Evolutionary conservation across 1,140 invertebrate genomes (phyloP), one percentile per base, ranked within the genome.

Genomic region (Calycopis cecrops): DNA sequence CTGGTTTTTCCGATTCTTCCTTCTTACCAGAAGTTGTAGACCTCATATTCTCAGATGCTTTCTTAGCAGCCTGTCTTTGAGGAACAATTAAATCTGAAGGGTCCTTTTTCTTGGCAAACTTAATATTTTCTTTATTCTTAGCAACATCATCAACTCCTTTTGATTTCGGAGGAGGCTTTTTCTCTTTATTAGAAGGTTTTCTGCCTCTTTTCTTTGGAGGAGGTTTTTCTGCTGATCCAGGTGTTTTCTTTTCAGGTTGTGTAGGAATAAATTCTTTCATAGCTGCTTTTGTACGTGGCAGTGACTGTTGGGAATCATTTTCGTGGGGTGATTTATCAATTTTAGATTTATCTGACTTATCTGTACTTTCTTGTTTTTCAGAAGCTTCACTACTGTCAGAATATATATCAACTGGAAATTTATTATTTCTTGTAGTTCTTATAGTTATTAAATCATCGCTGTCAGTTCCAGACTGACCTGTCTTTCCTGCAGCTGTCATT

Each of bases 61-160:
- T 96, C 72, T 96, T 97, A 12, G 96, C 95, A 16, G 96, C 95
- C 81, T 96, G 94, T 51, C 96, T 88, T 77, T 97, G 96, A 0
- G 95, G 96, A n/a, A 97, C 95, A 67, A 97, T 96, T 34, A 96
- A 86, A 69, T 95, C 91, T 35, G 94, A 93, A 16, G 94, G 92
- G 56, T 92, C 92, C 71, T 92, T 92, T 54, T 79, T 73, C 64
- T 91, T 91, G 40, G 85, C 69, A 34, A 82, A 74, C 64, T 90
- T 90, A 35, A 89, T 77, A 63, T 89, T 90, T 66, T 91, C 90
- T 69, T 91, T 92, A 60, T 89, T 64, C 76, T 85, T 80, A 48
- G 74, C 67, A 68, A 87, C 75, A 65, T 84, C 64, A 71, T 88
- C 76, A 72, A 88, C 77, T 72, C 84, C 67, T 73, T 85, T 62